These are phyloP conservation scores for Loriculus beryllinus DNA, from an alignment of 2,797 vertebrate species.

Conservation along the genomic window DNA sequence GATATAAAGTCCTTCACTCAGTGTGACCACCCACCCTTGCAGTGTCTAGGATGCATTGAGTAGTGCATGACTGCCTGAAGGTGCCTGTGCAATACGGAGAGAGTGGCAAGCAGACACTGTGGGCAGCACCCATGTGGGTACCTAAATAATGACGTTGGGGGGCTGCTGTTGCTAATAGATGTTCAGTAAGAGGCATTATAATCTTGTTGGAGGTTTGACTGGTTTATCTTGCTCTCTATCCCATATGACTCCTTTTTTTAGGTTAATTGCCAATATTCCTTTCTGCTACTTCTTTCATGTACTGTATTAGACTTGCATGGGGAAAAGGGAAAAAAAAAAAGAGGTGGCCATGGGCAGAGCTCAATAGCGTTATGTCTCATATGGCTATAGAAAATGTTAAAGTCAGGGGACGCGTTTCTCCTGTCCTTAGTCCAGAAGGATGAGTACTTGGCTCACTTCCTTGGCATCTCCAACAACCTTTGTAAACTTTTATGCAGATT, in stretches of 20 bases:
- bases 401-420: neutral
- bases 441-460: neutral
- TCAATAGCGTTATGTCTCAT: neutral
- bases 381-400: neutral
- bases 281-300: neutral
- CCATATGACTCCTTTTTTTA: neutral
- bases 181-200: neutral
- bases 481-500: neutral
- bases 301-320: neutral
- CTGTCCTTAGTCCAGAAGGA: neutral
- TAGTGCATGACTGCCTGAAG: neutral
- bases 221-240: neutral
- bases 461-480: neutral
- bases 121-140: neutral
- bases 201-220: neutral
- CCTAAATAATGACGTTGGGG: fast-evolving
- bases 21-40: neutral
- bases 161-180: neutral
- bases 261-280: neutral
- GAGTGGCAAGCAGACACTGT: neutral
- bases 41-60: neutral
- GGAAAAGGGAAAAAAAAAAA: neutral
- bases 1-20: neutral
- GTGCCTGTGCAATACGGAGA: neutral
- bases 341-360: neutral